Evolutionary conservation across 2,888 invertebrate species (phyloP).

Genomic region (Busseola fusca): DNA sequence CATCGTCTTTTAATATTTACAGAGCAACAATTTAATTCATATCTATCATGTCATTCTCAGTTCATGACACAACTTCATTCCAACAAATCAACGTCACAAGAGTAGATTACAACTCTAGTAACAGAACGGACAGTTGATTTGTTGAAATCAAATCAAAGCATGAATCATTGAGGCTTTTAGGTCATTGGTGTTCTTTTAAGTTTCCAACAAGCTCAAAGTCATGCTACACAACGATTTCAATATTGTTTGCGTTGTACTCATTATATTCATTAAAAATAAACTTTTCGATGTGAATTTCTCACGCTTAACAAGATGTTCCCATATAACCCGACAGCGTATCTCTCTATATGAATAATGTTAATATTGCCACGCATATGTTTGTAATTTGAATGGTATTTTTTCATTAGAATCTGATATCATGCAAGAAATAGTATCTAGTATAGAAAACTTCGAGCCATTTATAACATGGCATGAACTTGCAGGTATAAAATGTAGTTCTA

Average conservation of each 20-base stretch:
- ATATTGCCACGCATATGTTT: slow-evolving; percentile 43
- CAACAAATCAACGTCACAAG: not conserved
- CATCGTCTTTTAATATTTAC: not conserved
- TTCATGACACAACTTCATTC: not conserved
- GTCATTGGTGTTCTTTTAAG: slow-evolving; percentile 22
- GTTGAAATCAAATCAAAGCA: not conserved
- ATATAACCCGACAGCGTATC: slow-evolving; percentile 27
- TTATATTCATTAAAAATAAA: slow-evolving; percentile 11
- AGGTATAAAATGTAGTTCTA: slow-evolving; percentile 7
- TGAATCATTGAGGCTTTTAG: slow-evolving; percentile 4
- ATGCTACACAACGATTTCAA: slow-evolving; percentile 38
- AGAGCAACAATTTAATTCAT: not conserved
- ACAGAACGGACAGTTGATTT: not conserved
- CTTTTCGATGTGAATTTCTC: slow-evolving; percentile 53
- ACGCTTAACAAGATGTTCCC: slow-evolving; percentile 46
- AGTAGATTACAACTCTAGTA: not conserved
- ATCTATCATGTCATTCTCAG: not conserved
- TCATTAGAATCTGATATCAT: slow-evolving; percentile 14
- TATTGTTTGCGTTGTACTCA: slow-evolving; percentile 27
- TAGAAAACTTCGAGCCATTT: slow-evolving; percentile 23
- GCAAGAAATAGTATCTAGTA: slow-evolving; percentile 9
- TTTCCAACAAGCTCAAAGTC: slow-evolving; percentile 18
- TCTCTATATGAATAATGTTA: slow-evolving; percentile 32
- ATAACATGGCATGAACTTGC: not conserved
- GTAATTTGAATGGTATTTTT: slow-evolving; percentile 34